Evolutionary conservation across 2,888 invertebrate genomes (phyloP).

Genomic region (Helobdella robusta): DNA sequence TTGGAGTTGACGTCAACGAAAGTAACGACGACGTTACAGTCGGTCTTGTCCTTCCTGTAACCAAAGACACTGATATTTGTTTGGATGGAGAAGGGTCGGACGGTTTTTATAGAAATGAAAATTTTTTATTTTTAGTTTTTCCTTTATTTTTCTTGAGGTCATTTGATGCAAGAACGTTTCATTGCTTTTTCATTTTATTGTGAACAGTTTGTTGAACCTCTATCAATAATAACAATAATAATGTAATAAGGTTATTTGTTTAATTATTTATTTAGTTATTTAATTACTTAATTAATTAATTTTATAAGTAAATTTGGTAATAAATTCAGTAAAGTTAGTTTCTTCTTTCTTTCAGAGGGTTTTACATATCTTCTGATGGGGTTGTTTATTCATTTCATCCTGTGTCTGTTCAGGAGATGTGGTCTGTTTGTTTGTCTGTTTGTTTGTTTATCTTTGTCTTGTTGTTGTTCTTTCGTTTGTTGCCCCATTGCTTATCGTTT

Average conservation of each 20-base stretch:
- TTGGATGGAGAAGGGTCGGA: constrained; percentile 88
- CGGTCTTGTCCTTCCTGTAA: constrained; percentile 80
- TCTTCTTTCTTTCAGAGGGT: constrained; percentile 21
- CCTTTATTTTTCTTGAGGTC: not conserved
- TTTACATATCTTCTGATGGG: not conserved
- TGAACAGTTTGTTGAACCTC: not conserved
- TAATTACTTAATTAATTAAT: not conserved
- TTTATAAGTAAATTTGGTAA: not conserved
- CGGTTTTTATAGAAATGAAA: not conserved
- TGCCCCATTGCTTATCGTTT: not conserved
- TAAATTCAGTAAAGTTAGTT: not conserved
- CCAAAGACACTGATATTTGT: constrained; percentile 83
- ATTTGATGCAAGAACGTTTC: not conserved
- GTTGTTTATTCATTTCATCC: constrained; percentile 23
- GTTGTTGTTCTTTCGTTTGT: no score
- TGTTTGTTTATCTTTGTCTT: not conserved
- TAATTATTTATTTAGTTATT: not conserved
- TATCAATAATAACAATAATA: not conserved
- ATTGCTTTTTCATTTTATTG: not conserved
- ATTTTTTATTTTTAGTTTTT: constrained; percentile 3
- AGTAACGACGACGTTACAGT: constrained; percentile 72
- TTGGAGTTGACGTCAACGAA: constrained; percentile 77
- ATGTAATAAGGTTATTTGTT: not conserved
- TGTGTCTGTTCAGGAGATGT: constrained; percentile 28
- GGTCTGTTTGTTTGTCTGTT: constrained; percentile 15